Evolutionary conservation across 1,140 invertebrate genomes (phyloP).

Genomic region (Antheraea mylitta): DNA sequence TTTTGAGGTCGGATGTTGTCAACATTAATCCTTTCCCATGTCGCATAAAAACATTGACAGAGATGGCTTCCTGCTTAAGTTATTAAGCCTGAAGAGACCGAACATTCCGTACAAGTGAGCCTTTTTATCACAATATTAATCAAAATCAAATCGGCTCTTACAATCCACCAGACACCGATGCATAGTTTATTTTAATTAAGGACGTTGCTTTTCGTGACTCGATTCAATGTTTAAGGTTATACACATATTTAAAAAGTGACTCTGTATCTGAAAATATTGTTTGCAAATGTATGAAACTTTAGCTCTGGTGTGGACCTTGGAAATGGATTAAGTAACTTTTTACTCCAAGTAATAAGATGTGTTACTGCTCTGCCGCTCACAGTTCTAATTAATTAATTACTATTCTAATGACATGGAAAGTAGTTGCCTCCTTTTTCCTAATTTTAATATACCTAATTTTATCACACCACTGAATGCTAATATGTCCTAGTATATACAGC

Average conservation of each 20-base stretch:
- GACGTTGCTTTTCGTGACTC: slow-evolving; percentile 31
- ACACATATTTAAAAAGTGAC: slow-evolving; percentile 21
- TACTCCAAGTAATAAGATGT: too few species aligned
- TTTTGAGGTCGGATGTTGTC: slow-evolving; percentile 9
- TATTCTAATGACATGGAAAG: too few species aligned
- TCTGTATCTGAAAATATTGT: too few species aligned
- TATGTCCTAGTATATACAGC: too few species aligned
- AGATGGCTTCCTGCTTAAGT: slow-evolving; percentile 30
- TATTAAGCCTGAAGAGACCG: slow-evolving; percentile 34
- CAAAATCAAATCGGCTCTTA: slow-evolving; percentile 60
- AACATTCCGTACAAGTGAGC: slow-evolving; percentile 35
- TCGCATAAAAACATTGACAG: slow-evolving; percentile 36
- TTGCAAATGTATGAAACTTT: too few species aligned
- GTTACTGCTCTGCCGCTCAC: too few species aligned
- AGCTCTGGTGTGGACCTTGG: too few species aligned
- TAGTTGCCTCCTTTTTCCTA: too few species aligned
- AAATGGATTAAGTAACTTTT: too few species aligned
- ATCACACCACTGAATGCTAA: too few species aligned
- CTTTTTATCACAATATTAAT: slow-evolving; percentile 58
- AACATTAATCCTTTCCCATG: slow-evolving; percentile 41
- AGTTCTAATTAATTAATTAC: too few species aligned
- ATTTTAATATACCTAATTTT: too few species aligned
- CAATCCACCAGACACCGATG: slow-evolving; percentile 45
- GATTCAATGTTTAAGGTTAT: slow-evolving; percentile 22
- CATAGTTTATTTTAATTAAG: slow-evolving; percentile 55